Base-by-base conservation (phyloP, 2,113 vertebrate species). In the Bos indicus region DNA sequence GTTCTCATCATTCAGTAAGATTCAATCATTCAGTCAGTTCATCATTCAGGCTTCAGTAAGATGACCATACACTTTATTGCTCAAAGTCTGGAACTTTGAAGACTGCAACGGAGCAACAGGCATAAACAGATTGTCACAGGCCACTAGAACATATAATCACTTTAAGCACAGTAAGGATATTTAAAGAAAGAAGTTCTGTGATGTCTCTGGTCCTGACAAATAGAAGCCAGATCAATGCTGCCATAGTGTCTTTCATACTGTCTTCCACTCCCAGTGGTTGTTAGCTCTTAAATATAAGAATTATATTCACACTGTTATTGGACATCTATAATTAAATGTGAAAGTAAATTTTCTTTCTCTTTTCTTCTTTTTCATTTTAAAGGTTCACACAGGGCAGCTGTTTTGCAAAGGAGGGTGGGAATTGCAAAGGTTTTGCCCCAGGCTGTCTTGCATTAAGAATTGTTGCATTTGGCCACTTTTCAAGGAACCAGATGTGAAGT, bases 401-500 rank as follows among this genome's bases (percentile, higher is more conserved):
- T 98, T 97, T 96, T 94, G 94, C 87, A 96, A 97, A 98, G 92
- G 52, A 91, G 80, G 71, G 78, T 94, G 78, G 64, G 94, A 93
- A 96, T 85, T 97, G 96, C 97, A 93, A 80, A 84, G 97, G 33
- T 89, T 94, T 78, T 90, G 94, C 97, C 93, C 80, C 5, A 54
- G 98, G 98, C 97, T 74, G 33, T 95, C 96, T 98, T 97, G 97
- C 97, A 96, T 74, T 93, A 82, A 82, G 85, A 94, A 89, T 4
- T 94, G 91, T 97, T 96, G 80, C 60, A 93, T 90, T 88, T 97
- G 97, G 98, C 95, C 78, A 80, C 90, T 93, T 95, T 97, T 93
- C 98, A 97, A 97, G 95, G 43, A 90, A 95, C 91, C 97, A 98
- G 97, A 97, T 97, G 95, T 97, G 96, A 97, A 89, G 85, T 85